Evolutionary conservation across 2,113 vertebrate genomes (phyloP), one percentile per base, ranked within the genome.

Genomic region (Leuciscus idus): DNA sequence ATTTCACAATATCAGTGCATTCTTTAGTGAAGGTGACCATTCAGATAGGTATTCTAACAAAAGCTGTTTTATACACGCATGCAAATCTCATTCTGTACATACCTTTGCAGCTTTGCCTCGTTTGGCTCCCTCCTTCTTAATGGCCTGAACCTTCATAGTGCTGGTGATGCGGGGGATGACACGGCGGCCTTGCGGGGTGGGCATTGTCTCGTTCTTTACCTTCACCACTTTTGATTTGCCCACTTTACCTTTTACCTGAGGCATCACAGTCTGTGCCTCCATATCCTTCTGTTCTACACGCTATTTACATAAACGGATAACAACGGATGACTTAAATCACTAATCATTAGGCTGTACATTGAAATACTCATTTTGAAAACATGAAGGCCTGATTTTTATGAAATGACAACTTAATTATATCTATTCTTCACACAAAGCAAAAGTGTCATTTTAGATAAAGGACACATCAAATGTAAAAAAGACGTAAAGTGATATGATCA

Each of bases 71-170:
- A 36, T 33, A 19, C 30, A 8, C 1, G 2, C 28, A 36, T 21
- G 66, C 30, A 70, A 68, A 36, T 19, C 30, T 70, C 19, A 72
- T 72, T 73, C 36, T 3, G 10, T 23, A 43, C 64, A n/a, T 92
- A 98, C 98, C 97, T 98, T 98, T 39, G 94, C 64, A 89, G 94
- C 96, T 91, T n/a, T 97, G 88, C 92, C 95, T 46, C 70, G 88
- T 85, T 88, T 93, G 87, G 83, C 86, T 48, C 87, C 95, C 0
- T 92, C 94, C 92, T 95, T 99, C 91, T 93, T 98, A 87, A 93
- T 94, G 19, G 97, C 98, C 0, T 97, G 97, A 15, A 95, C 96
- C 90, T 97, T 99, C 98, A 99, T 99, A 87, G 97, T 94, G 79
- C 94, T 91, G 78, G 98, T 99, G 36, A 99, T 88, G 5, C 86